Evolutionary conservation across 2,888 invertebrate genomes (phyloP).

Genomic region (Caenorhabditis sp.): DNA sequence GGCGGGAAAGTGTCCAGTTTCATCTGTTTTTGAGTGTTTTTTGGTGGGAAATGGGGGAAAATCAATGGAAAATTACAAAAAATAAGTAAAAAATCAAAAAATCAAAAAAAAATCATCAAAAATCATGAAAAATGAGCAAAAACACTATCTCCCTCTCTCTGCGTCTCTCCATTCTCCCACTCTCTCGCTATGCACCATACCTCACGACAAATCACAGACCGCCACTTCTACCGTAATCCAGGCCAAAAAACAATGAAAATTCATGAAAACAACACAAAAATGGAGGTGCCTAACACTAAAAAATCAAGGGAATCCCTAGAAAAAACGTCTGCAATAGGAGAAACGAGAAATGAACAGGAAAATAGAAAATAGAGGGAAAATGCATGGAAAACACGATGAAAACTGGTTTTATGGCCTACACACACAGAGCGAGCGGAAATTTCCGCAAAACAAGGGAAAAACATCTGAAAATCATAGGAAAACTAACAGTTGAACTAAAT

Average conservation of each 20-base stretch:
- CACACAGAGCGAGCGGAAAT: no score
- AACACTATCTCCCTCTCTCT: not conserved
- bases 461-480: slow-evolving; percentile 4
- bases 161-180: not conserved
- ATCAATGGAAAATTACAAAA: not conserved
- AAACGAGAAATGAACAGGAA: not conserved
- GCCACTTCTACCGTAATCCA: no score
- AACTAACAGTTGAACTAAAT: slow-evolving; percentile 7
- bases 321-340: not conserved
- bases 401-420: slow-evolving; percentile 30
- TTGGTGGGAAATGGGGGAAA: not conserved
- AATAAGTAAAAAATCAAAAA: not conserved
- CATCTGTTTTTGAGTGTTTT: slow-evolving; percentile 6
- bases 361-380: not conserved
- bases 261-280: slow-evolving; percentile 2
- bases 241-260: not conserved
- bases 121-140: not conserved
- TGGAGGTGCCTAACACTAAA: no score
- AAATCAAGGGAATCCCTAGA: not conserved
- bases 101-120: no score
- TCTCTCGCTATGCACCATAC: not conserved
- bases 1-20: not conserved
- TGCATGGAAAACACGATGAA: slow-evolving; percentile 6
- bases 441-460: slow-evolving; percentile 7
- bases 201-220: slow-evolving; percentile 7